A percentile compares a stretch with the other conserved stretches of the same genome.
These are phyloP conservation scores for Didymodactylos carnosus DNA, from an alignment of 2,888 invertebrate genomes.

Conservation along the genomic window DNA sequence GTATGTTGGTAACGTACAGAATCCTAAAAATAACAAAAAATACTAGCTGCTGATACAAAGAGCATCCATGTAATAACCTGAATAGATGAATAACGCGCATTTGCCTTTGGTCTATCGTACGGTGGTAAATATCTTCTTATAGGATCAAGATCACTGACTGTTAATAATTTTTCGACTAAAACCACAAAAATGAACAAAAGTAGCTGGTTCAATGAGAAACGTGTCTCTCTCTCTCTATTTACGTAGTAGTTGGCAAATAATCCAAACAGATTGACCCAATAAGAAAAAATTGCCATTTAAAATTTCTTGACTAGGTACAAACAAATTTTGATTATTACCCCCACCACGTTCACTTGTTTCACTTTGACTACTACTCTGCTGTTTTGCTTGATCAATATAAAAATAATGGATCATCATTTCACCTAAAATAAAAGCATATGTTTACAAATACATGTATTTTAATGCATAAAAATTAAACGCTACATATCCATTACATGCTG, in stretches of 20 bases:
- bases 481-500: neutral
- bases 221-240: slow-evolving; percentile 16
- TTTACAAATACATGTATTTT: neutral
- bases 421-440: neutral
- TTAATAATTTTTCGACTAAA: slow-evolving; percentile 58
- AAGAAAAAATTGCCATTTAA: neutral
- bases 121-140: slow-evolving; percentile 69
- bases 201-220: neutral
- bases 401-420: neutral
- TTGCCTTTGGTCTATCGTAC: slow-evolving; percentile 3
- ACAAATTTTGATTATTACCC: neutral
- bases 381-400: neutral
- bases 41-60: too few relatives aligned
- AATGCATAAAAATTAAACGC: neutral
- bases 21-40: neutral
- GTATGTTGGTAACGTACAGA: neutral
- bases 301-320: neutral
- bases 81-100: slow-evolving; percentile 11
- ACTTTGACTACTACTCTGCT: neutral
- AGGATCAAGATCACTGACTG: slow-evolving; percentile 84
- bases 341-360: neutral
- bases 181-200: too few relatives aligned
- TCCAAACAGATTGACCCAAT: slow-evolving; percentile 64
- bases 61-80: slow-evolving; percentile 2
- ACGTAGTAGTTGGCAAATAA: slow-evolving; percentile 65